These are phyloP conservation scores for Zophobas morio DNA, from an alignment of 1,140 invertebrate genomes.

Conservation along the genomic window DNA sequence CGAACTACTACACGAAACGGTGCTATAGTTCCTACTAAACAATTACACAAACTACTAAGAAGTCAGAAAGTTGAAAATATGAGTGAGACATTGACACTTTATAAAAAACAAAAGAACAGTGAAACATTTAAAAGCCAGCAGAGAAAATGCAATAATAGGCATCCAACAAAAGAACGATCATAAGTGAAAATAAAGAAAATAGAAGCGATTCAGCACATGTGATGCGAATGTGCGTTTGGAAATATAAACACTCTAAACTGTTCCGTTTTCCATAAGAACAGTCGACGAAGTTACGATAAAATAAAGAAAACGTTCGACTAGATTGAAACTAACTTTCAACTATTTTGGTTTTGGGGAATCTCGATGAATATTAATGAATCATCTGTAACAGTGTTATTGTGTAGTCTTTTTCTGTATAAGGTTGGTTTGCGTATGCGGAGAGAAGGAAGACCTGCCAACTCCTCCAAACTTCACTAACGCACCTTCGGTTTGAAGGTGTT, in stretches of 20 bases:
- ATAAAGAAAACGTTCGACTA: too few species aligned
- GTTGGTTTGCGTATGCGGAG: background rate
- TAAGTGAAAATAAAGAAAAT: conserved; percentile 6
- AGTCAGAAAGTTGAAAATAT: too few species aligned
- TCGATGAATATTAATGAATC: background rate
- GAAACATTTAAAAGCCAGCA: background rate
- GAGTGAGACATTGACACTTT: background rate
- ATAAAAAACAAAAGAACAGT: background rate
- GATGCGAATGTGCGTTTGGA: background rate
- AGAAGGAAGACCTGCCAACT: conserved; percentile 5
- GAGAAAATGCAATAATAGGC: background rate
- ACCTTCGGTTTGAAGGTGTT: too few species aligned
- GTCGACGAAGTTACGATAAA: background rate
- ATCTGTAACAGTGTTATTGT: background rate
- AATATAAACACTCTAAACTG: background rate
- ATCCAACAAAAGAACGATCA: background rate
- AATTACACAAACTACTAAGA: too few species aligned
- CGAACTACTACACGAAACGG: too few species aligned
- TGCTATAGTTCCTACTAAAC: too few species aligned
- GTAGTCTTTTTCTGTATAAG: background rate
- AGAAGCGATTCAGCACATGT: conserved; percentile 9
- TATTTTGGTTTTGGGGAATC: too few species aligned
- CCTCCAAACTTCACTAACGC: conserved; percentile 11
- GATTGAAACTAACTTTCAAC: too few species aligned
- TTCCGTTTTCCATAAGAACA: background rate